phyloP scores from a whole-genome alignment of 1,140 invertebrate species.

The Temnothorax nylanderi region DNA sequence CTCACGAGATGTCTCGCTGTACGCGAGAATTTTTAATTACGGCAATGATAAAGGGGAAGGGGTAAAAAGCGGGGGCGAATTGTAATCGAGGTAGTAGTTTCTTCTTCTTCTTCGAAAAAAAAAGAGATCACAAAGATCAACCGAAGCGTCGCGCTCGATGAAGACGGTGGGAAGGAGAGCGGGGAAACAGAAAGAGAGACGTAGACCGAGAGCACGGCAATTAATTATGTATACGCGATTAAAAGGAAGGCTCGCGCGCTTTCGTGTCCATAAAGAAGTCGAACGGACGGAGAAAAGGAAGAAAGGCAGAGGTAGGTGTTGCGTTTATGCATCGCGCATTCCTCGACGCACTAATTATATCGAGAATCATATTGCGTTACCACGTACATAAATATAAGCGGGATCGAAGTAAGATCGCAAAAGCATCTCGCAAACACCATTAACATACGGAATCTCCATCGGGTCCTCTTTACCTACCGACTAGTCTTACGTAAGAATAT shows the following conservation, averaged over 20 bases:
- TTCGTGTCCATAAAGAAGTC: slow-evolving; percentile 72
- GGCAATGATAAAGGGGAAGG: not conserved
- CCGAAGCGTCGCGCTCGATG: slow-evolving; percentile 35
- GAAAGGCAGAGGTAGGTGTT: slow-evolving; percentile 46
- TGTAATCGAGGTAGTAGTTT: not conserved
- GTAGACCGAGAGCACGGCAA: slow-evolving; percentile 61
- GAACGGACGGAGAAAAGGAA: not conserved
- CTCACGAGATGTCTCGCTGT: not conserved
- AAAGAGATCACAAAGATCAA: slow-evolving; percentile 42
- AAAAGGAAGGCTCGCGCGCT: slow-evolving; percentile 73
- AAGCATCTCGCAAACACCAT: not conserved
- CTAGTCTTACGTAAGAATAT: slow-evolving; percentile 23
- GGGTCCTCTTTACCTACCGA: slow-evolving; percentile 9
- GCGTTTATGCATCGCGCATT: slow-evolving; percentile 68
- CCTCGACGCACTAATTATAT: slow-evolving; percentile 69
- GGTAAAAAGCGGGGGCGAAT: not conserved
- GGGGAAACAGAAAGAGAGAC: slow-evolving; percentile 13
- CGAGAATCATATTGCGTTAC: slow-evolving; percentile 51
- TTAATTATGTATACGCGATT: slow-evolving; percentile 76
- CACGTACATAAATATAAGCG: slow-evolving; percentile 41
- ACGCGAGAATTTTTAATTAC: slow-evolving; percentile 17
- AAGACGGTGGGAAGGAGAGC: not conserved
- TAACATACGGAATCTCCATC: slow-evolving; percentile 29
- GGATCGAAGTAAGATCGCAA: not conserved
- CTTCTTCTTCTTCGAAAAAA: not conserved